A percentile compares a stretch with the other conserved stretches of the same genome.
phyloP scores from a whole-genome alignment of 2,888 invertebrate species.

The Rhabditoides inermis region DNA sequence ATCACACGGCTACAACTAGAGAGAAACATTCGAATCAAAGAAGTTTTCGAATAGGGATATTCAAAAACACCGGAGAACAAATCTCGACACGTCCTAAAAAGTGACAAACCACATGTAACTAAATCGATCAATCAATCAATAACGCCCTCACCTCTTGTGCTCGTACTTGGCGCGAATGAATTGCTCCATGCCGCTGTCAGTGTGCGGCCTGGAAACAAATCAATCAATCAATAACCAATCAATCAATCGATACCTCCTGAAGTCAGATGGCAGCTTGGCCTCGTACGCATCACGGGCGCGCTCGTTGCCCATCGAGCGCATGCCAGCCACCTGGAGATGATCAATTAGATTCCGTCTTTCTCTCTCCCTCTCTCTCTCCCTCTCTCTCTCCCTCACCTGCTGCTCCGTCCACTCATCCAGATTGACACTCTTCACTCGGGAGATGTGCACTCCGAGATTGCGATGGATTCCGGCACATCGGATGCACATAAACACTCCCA shows the following conservation, averaged over 20 bases:
- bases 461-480: conserved; percentile 97
- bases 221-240: too few relatives aligned
- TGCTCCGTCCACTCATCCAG: conserved; percentile 3
- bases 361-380: too few relatives aligned
- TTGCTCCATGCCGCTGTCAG: conserved; percentile 79
- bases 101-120: too few relatives aligned
- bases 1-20: too few relatives aligned
- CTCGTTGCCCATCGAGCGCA: conserved; percentile 97
- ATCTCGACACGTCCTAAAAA: too few relatives aligned
- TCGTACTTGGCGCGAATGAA: conserved; percentile 98
- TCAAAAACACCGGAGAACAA: too few relatives aligned
- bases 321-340: conserved; percentile 81
- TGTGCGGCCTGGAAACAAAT: too few relatives aligned
- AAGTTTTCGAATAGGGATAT: too few relatives aligned
- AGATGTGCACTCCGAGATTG: conserved; percentile 95
- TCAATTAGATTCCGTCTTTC: too few relatives aligned
- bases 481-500: conserved; percentile 95
- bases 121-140: neutral
- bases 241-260: too few relatives aligned
- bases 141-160: conserved; percentile 73
- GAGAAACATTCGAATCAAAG: too few relatives aligned
- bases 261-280: conserved; percentile 62
- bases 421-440: conserved; percentile 55
- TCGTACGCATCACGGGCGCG: conserved; percentile 65
- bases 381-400: too few relatives aligned